A percentile compares a stretch with the other conserved stretches of the same genome.
phyloP scores from a whole-genome alignment of 2,888 invertebrate genomes.

The Thera obeliscata region DNA sequence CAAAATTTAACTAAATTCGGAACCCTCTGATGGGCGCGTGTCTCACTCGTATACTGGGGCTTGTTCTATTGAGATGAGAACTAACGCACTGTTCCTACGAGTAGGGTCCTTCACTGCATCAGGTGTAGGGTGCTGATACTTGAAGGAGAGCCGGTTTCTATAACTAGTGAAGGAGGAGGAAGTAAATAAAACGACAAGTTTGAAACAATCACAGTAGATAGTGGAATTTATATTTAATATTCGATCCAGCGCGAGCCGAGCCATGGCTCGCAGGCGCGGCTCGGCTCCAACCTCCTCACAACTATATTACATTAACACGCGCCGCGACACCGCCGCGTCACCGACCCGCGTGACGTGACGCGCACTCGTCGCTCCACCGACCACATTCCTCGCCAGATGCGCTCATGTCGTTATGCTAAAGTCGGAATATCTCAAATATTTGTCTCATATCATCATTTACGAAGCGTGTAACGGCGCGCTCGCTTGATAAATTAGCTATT shows the following conservation, averaged over 20 bases:
- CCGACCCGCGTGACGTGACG: background rate
- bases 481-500: conserved; percentile 34
- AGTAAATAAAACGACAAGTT: conserved; percentile 54
- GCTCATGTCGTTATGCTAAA: conserved; percentile 12
- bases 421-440: conserved; percentile 19
- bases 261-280: conserved; percentile 20
- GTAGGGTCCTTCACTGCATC: too few species aligned
- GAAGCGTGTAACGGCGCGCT: conserved; percentile 17
- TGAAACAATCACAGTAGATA: conserved; percentile 67
- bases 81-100: too few species aligned
- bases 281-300: too few species aligned
- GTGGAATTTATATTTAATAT: conserved; percentile 59
- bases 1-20: too few species aligned
- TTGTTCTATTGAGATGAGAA: too few species aligned
- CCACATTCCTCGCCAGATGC: conserved; percentile 14
- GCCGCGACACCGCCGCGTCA: background rate
- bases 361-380: background rate
- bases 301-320: too few species aligned
- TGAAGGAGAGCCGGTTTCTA: background rate
- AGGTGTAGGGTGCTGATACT: too few species aligned
- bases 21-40: too few species aligned
- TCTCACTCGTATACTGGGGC: too few species aligned
- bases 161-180: background rate
- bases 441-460: conserved; percentile 23
- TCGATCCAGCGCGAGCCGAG: conserved; percentile 31